Conservation (phyloP, 2,113 vertebrate species). For the Proterorhinus semilunaris region DNA sequence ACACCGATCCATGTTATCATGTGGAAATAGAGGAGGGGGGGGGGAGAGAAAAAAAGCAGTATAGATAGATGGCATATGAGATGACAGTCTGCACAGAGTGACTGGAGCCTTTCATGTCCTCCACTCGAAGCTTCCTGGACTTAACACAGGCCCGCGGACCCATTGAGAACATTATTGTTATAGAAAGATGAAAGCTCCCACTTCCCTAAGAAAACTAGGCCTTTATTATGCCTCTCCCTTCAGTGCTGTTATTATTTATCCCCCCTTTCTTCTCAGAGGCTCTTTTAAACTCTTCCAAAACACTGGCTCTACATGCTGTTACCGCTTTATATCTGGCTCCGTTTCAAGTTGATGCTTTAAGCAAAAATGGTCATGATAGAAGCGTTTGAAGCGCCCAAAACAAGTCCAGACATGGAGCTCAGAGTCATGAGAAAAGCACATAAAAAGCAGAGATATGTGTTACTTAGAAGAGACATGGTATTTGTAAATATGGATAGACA, state of each 20-base stretch:
- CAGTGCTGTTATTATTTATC: constrained; percentile 77
- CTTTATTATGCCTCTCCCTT: constrained; percentile 74
- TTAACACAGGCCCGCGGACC: constrained; percentile 64
- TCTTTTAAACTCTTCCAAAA: constrained; percentile 78
- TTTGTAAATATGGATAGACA: constrained; percentile 18
- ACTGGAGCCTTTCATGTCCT: constrained; percentile 71
- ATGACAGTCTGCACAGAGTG: constrained; percentile 48
- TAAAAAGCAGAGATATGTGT: constrained; percentile 47
- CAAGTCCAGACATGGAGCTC: constrained; percentile 67
- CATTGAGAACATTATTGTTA: constrained; percentile 77
- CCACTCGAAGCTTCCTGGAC: constrained; percentile 69
- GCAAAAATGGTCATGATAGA: constrained; percentile 67
- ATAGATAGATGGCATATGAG: constrained; percentile 52
- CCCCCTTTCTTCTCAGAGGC: constrained; percentile 68
- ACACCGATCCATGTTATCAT: constrained; percentile 49
- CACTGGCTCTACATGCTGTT: constrained; percentile 69
- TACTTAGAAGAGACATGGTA: constrained; percentile 24
- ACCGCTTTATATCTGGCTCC: constrained; percentile 71
- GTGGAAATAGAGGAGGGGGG: constrained; percentile 39
- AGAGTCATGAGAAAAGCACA: constrained; percentile 45
- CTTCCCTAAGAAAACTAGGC: constrained; percentile 68
- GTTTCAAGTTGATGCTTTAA: constrained; percentile 74
- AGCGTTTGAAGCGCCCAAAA: constrained; percentile 72
- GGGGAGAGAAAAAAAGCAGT: constrained; percentile 30
- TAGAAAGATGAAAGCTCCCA: constrained; percentile 76